Conservation (phyloP, 2,888 invertebrate genomes). For the Strigamia transsilvanica region DNA sequence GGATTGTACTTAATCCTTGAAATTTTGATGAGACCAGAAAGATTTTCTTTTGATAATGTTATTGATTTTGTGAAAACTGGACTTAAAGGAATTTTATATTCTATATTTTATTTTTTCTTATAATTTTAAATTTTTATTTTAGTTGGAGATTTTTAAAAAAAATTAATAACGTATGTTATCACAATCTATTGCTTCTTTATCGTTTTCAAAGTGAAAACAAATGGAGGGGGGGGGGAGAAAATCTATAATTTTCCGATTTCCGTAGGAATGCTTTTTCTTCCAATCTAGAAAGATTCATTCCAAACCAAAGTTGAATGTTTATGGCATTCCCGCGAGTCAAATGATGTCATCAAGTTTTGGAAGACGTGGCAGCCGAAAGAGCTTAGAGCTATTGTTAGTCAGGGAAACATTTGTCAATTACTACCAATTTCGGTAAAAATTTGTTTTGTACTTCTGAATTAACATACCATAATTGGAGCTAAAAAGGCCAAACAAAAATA, state of each 20-base stretch:
- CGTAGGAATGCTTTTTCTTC: not conserved
- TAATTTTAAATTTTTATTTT: not conserved
- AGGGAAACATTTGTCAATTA: not conserved
- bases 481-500: too few relatives aligned
- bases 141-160: too few relatives aligned
- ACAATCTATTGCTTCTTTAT: not conserved
- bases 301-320: slow-evolving; percentile 19
- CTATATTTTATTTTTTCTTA: not conserved
- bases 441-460: not conserved
- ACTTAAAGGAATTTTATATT: not conserved
- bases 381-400: slow-evolving; percentile 21
- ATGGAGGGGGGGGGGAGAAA: not conserved
- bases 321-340: slow-evolving; percentile 40
- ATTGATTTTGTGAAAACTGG: not conserved
- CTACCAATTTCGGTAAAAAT: not conserved
- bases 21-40: not conserved
- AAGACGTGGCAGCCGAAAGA: slow-evolving; percentile 1
- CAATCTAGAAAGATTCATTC: not conserved
- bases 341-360: slow-evolving; percentile 33
- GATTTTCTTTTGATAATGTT: not conserved
- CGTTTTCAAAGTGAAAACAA: slow-evolving; percentile 8
- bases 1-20: not conserved
- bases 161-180: not conserved
- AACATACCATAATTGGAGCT: not conserved
- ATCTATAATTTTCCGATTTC: not conserved